A percentile compares a stretch with the other conserved stretches of the same genome.
Evolutionary conservation across 2,888 invertebrate genomes (phyloP).

Genomic region (Xylota sylvarum): DNA sequence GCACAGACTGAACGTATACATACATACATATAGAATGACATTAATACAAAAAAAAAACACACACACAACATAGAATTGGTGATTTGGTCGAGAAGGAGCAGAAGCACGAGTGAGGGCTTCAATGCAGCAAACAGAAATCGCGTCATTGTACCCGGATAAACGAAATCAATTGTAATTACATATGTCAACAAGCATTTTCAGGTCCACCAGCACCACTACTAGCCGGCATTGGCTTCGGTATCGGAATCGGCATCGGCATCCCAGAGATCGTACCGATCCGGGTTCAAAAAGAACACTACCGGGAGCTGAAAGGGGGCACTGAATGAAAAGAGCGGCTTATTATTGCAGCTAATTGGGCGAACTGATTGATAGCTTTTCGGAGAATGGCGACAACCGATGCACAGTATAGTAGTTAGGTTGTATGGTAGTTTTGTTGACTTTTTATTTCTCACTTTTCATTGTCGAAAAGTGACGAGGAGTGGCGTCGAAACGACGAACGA

Average conservation of each 20-base stretch:
- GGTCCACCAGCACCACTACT: constrained; percentile 49
- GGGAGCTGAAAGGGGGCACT: background rate
- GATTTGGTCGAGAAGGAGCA: constrained; percentile 21
- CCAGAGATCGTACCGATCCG: background rate
- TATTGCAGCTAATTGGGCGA: constrained; percentile 80
- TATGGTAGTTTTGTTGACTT: constrained; percentile 25
- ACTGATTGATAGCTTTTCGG: constrained; percentile 79
- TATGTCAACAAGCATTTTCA: constrained; percentile 84
- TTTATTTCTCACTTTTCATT: constrained; percentile 57
- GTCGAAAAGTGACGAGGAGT: background rate
- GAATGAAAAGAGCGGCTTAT: constrained; percentile 78
- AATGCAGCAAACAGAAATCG: constrained; percentile 66
- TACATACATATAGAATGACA: too few species aligned
- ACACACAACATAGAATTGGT: constrained; percentile 21
- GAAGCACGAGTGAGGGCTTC: background rate
- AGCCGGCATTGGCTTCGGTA: constrained; percentile 11
- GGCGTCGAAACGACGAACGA: constrained; percentile 49
- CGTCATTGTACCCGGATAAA: constrained; percentile 77
- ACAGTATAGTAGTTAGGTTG: constrained; percentile 13
- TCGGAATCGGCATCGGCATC: background rate
- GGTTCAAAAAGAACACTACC: constrained; percentile 18
- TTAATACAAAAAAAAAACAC: constrained; percentile 29
- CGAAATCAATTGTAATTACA: constrained; percentile 84
- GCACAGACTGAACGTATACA: constrained; percentile 10
- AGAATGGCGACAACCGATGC: constrained; percentile 41